Conservation (phyloP, 2,113 vertebrate genomes). For the Grantiella picta region DNA sequence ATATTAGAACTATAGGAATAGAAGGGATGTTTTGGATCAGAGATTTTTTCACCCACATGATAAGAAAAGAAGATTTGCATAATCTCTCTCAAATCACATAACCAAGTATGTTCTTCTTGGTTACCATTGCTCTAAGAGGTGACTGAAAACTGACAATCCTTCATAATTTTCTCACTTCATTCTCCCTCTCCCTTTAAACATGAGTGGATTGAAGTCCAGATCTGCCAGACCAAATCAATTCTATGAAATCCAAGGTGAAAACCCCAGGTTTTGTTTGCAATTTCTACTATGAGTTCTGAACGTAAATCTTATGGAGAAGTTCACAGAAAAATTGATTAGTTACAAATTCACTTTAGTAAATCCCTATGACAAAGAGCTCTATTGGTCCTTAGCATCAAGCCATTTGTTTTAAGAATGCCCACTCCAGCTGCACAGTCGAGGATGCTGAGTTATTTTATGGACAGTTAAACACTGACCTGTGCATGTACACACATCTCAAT, state of each 20-base stretch:
- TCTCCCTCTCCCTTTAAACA: background rate
- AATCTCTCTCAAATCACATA: background rate
- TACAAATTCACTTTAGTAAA: background rate
- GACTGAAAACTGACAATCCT: background rate
- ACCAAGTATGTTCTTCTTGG: background rate
- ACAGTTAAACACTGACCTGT: background rate
- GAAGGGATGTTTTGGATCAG: background rate
- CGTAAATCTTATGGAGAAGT: background rate
- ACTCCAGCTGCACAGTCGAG: background rate
- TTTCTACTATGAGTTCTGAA: background rate
- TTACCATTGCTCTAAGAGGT: background rate
- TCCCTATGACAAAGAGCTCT: background rate
- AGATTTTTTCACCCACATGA: background rate
- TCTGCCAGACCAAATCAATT: background rate
- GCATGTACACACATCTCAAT: accelerated
- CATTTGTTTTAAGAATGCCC: background rate
- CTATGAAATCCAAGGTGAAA: background rate
- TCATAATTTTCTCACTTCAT: background rate
- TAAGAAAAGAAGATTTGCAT: background rate
- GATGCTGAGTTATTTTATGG: background rate
- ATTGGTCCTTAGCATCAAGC: background rate
- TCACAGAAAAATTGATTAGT: background rate
- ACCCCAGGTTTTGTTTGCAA: background rate
- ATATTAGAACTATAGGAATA: background rate
- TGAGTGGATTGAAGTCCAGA: background rate